These are phyloP conservation scores for Aphidius ervi DNA, from an alignment of 1,140 invertebrate species.

Conservation along the genomic window DNA sequence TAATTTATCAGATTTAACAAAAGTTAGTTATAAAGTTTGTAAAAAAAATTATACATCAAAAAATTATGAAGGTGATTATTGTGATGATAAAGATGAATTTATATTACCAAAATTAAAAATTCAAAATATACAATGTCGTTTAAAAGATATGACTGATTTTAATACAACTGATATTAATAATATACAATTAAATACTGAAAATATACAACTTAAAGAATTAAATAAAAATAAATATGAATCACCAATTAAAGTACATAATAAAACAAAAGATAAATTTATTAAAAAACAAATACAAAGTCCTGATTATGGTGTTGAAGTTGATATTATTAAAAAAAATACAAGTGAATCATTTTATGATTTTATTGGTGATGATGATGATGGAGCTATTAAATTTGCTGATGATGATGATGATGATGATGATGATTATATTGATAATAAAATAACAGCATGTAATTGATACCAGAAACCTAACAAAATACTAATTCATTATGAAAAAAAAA, in stretches of 20 bases:
- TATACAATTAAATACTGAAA: constrained; percentile 8
- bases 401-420: constrained; percentile 54
- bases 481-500: no score
- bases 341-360: constrained; percentile 45
- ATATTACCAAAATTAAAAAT: constrained; percentile 25
- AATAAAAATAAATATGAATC: constrained; percentile 35
- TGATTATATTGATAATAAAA: constrained; percentile 46
- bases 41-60: constrained; percentile 13
- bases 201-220: constrained; percentile 42
- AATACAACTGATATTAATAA: constrained; percentile 27
- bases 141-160: constrained; percentile 34
- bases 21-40: constrained; percentile 1
- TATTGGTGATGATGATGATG: constrained; percentile 44
- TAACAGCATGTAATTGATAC: constrained; percentile 25
- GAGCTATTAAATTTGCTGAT: constrained; percentile 51
- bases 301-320: constrained; percentile 39
- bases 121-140: constrained; percentile 30
- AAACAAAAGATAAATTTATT: constrained; percentile 23
- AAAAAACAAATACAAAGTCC: constrained; percentile 39
- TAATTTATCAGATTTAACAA: constrained; percentile 4
- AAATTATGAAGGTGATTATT: constrained; percentile 25
- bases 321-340: constrained; percentile 35
- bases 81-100: constrained; percentile 27
- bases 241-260: constrained; percentile 34
- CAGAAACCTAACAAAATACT: no score